Base-by-base conservation (phyloP, 2,888 invertebrate genomes). In the Cataglyphis livida region DNA sequence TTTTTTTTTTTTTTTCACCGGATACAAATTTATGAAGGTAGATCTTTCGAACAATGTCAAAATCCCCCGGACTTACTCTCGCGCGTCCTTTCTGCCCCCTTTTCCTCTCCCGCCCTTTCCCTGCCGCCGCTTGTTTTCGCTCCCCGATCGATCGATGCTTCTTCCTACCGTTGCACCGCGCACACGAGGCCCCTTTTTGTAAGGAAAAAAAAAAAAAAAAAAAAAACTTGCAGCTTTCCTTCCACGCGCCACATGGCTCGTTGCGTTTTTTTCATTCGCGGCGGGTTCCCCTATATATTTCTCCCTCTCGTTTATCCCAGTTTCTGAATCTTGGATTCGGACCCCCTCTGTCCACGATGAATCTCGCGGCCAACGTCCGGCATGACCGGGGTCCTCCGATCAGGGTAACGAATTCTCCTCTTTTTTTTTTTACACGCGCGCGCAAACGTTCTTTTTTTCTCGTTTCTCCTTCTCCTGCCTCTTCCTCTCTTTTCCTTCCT, bases 161-260 rank as follows among this genome's bases (percentile, higher is more conserved):
- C 25, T 66, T 61, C 57, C 75, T 81, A 75, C 81, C 62, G 81
- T 76, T 76, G 81, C 81, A 32, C 51, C 76, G 81, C 75, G 48
- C 48, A n/a, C 48, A 81, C 70, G 79, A 68, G 83, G 83, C 38
- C 66, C 62, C 48, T 79, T 59, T 51, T 41, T 59, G 62, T 64
- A 41, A 78, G 66, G 70, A 86, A 41, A 78, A 64, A 73, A 84
- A 85, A 85, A 86, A 86, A 73, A 84, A 85, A 85, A 87, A 86
- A 86, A 86, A 81, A 66, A 62, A 15, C 86, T 59, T 82, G 85
- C 90, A 90, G 90, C 90, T 90, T 90, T 88, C 78, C 90, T 89
- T 90, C 90, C 91, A 92, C 92, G 92, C 92, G 92, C 91, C 93
- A 92, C 93, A 93, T 93, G 93, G 91, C 88, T 91, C 91, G 89